Conservation (phyloP, 2,797 vertebrate genomes). For the Euthynnus affinis region DNA sequence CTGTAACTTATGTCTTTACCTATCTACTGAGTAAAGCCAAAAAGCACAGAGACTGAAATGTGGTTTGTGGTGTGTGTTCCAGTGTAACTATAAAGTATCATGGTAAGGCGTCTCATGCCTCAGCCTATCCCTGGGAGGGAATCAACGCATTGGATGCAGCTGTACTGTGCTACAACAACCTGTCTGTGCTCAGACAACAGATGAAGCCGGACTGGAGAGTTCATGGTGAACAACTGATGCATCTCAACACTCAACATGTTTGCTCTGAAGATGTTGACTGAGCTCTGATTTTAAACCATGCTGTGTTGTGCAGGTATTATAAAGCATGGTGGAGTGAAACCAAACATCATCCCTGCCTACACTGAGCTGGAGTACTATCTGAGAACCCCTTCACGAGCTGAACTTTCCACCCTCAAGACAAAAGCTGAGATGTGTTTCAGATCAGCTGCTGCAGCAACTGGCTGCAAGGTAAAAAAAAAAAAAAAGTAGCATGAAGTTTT, state of each 20-base stretch:
- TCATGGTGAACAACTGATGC: constrained; percentile 80
- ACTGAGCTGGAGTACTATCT: constrained; percentile 90
- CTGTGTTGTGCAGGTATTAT: constrained; percentile 85
- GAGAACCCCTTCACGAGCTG: constrained; percentile 87
- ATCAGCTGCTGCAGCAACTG: constrained; percentile 90
- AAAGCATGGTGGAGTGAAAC: constrained; percentile 91
- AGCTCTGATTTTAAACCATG: not conserved
- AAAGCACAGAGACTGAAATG: not conserved
- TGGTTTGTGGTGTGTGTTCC: constrained; percentile 60
- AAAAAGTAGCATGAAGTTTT: no score
- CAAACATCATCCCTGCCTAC: constrained; percentile 92
- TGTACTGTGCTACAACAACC: constrained; percentile 91
- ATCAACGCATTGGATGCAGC: constrained; percentile 92
- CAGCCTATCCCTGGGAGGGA: constrained; percentile 92
- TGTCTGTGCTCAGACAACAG: constrained; percentile 92
- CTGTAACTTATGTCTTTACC: no score
- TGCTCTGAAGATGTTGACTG: not conserved
- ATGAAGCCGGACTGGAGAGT: constrained; percentile 92
- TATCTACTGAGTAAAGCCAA: no score
- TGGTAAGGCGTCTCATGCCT: constrained; percentile 90
- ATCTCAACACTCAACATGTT: not conserved
- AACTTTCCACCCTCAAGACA: constrained; percentile 85
- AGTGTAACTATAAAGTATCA: constrained; percentile 91
- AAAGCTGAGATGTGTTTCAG: constrained; percentile 90
- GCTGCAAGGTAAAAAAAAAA: constrained; percentile 87